Evolutionary conservation across 2,888 invertebrate species (phyloP).

Genomic region (Cryptosula pallasiana): DNA sequence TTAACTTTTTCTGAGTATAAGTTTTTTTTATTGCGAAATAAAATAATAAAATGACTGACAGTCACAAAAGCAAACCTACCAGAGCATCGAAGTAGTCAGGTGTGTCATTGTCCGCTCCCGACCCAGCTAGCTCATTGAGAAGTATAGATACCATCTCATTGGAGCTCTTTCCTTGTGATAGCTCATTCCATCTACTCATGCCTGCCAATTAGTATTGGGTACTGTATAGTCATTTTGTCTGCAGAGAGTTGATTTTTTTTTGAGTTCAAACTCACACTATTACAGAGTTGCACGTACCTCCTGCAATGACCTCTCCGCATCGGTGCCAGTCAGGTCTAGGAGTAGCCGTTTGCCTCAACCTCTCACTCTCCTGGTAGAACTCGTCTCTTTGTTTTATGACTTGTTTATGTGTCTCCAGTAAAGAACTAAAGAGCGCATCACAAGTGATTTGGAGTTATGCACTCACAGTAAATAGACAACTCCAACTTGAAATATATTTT

Average conservation of each 20-base stretch:
- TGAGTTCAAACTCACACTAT: no score
- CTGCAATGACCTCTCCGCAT: slow-evolving; percentile 45
- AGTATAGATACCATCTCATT: slow-evolving; percentile 47
- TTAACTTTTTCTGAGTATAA: no score
- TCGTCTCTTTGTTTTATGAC: slow-evolving; percentile 48
- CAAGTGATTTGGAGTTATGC: no score
- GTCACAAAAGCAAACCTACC: no score
- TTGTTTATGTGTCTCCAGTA: slow-evolving; percentile 44
- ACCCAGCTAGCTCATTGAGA: slow-evolving; percentile 44
- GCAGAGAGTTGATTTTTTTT: no score
- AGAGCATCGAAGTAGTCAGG: slow-evolving; percentile 49
- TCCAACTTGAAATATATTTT: no score
- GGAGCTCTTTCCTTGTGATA: slow-evolving; percentile 45
- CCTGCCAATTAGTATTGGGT: slow-evolving; percentile 35
- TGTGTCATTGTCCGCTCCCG: slow-evolving; percentile 36
- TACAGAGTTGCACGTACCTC: slow-evolving; percentile 30
- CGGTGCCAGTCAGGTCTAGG: slow-evolving; percentile 51
- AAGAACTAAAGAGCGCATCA: slow-evolving; percentile 31
- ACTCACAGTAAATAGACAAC: no score
- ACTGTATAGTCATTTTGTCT: no score
- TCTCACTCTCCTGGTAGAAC: slow-evolving; percentile 47
- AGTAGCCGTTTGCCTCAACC: slow-evolving; percentile 44
- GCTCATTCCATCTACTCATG: slow-evolving; percentile 43
- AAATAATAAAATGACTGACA: no score
- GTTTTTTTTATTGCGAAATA: no score